Base-by-base conservation (phyloP, 2,113 vertebrate genomes). In the Gopherus flavomarginatus region DNA sequence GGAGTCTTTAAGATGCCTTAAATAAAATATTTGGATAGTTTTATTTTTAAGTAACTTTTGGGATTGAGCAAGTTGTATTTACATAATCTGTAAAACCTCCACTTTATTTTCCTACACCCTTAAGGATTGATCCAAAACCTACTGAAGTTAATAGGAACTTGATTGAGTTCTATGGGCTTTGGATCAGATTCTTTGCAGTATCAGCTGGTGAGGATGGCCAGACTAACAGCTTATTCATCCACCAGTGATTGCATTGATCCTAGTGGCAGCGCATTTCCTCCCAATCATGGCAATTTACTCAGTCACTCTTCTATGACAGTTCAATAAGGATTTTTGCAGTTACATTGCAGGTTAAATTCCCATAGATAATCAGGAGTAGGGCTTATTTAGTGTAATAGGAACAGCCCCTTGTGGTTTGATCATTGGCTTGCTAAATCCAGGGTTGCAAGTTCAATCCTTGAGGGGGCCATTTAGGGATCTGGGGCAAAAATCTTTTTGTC, bases 11-110 rank as follows among this genome's bases (percentile, higher is more conserved):
- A 59, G 89, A 62, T 92, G 54, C 83, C 29, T 47, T 94, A 96
- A 93, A 95, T 93, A 92, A 94, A 88, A 95, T 87, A 79, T 52
- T 91, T 95, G 81, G 85, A 93, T 92, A 95, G 38, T 50, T 85
- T 4, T 83, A 65, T 90, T 96, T 97, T 88, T 90, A 95, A 88
- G 53, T 79, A 90, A 81, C 26, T 90, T 42, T 4, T 50, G 83
- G 65, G 85, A 50, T 85, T 87, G 88, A 88, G 27, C 77, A 83
- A 72, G 44, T 54, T 83, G 62, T 47, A 4, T 82, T 83, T 89
- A 38, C 78, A 83, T 75, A 19, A 31, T 69, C n/a, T 86, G 57
- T 35, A 52, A 89, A 87, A 94, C 53, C 65, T 90, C 42, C 85
- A 10, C 50, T 19, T 0, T 77, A 19, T 93, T 91, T 88, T 44